Evolutionary conservation across 2,113 vertebrate genomes (phyloP).

Genomic region (Microtus ochrogaster): DNA sequence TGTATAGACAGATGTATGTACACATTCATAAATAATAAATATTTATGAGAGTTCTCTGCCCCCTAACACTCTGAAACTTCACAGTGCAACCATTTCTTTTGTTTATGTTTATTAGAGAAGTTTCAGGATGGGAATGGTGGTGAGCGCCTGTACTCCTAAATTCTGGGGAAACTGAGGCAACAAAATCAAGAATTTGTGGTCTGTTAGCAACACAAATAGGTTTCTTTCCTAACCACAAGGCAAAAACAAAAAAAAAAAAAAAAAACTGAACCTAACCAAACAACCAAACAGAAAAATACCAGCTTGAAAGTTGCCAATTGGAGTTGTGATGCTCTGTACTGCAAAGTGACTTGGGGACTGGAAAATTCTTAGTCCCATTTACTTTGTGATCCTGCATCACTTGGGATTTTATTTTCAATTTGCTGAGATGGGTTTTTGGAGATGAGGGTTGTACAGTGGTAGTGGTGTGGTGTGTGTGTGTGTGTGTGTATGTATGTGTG

Average conservation of each 20-base stretch:
- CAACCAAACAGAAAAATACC: neutral
- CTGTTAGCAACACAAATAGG: neutral
- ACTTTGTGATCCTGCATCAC: neutral
- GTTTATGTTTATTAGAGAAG: neutral
- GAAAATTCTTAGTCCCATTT: neutral
- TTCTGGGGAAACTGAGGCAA: neutral
- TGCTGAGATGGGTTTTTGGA: neutral
- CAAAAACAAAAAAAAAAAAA: no score
- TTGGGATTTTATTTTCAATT: neutral
- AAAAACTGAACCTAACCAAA: neutral
- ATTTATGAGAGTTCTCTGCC: neutral
- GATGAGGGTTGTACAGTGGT: neutral
- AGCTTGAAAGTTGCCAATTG: neutral
- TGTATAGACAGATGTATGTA: no score
- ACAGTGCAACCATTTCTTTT: neutral
- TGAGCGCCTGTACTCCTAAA: neutral
- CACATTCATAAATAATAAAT: neutral
- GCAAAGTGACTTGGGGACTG: neutral
- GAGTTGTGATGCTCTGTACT: neutral
- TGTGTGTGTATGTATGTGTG: neutral
- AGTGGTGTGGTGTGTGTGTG: neutral
- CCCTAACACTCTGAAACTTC: neutral
- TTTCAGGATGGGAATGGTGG: neutral
- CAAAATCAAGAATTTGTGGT: neutral
- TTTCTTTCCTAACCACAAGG: neutral